Base-by-base conservation (phyloP, 2,113 vertebrate species). In the Eptatretus burgeri region DNA sequence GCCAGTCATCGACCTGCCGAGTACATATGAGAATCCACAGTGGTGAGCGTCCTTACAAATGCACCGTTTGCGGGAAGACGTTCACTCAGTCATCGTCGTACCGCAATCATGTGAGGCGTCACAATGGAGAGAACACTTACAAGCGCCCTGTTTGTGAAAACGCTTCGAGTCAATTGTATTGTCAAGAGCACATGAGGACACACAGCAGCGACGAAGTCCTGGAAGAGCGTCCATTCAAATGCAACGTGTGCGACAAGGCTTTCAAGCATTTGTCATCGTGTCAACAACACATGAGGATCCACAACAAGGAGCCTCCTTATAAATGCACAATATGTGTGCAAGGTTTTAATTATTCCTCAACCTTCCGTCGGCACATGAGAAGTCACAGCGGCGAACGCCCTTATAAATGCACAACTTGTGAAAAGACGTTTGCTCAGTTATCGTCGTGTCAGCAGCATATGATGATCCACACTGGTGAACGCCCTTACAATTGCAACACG, bases 341-440 rank as follows among this genome's bases (percentile, higher is more conserved):
- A 41, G 27, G 27, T 41, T 41, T 41, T 41, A 41, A 41, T 41
- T 41, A 41, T 41, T 41, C 27, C 27, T 41, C 27, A 41, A 41
- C 27, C 27, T 41, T 5, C 27, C 27, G 27, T 41, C 27, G 27
- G 11, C 91, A 98, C 74, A 74, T 81, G 64, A 81, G 91, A 0
- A 82, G 93, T 14, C 91, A 98, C 73, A 89, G 87, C 0, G 89
- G 89, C 0, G 91, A 98, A 74, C 95, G 95, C 70, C 91, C 91
- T 20, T 96, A 84, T 75, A 87, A 91, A 72, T 98, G 91, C 51
- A 79, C 78, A 66, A 82, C 80, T 64, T 98, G 91, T 1, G 84
- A 87, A 73, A 98, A 94, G 75, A 80, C 83, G 71, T 98, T 96
- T 75, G 95, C 27, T 41, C 27, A 41, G 27, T 41, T 41, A 41